Evolutionary conservation across 2,888 invertebrate species (phyloP).

Genomic region (Altica lythri): DNA sequence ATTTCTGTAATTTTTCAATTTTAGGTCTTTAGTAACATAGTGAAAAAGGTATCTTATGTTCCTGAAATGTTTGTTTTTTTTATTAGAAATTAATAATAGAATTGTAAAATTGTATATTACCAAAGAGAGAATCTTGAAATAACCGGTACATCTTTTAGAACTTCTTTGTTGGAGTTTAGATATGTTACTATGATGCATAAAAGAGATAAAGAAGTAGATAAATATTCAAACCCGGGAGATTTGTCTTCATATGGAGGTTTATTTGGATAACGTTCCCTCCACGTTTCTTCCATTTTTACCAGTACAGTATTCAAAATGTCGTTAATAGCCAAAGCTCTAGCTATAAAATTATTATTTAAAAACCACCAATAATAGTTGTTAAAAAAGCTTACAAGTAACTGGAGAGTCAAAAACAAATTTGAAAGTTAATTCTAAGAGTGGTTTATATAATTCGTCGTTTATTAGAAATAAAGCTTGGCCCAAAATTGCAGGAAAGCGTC

Average conservation of each 20-base stretch:
- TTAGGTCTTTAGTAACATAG: slow-evolving; percentile 12
- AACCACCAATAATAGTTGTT: not conserved
- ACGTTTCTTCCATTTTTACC: slow-evolving; percentile 50
- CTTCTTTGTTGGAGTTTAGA: not conserved
- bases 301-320: slow-evolving; percentile 51
- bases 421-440: slow-evolving; percentile 47
- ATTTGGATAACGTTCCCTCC: slow-evolving; percentile 40
- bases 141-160: slow-evolving; percentile 5
- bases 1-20: slow-evolving; percentile 41
- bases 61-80: slow-evolving; percentile 37
- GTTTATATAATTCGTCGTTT: slow-evolving; percentile 46
- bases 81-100: too few relatives aligned
- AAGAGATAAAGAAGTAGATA: not conserved
- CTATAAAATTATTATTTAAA: slow-evolving; percentile 38
- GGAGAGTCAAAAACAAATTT: slow-evolving; percentile 46
- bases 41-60: slow-evolving; percentile 40
- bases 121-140: slow-evolving; percentile 35
- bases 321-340: slow-evolving; percentile 49
- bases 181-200: not conserved
- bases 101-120: slow-evolving; percentile 25
- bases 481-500: slow-evolving; percentile 51
- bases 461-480: slow-evolving; percentile 48
- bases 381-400: slow-evolving; percentile 47
- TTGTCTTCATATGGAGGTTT: slow-evolving; percentile 32
- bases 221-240: slow-evolving; percentile 9